Evolutionary conservation across 2,113 vertebrate species (phyloP).

Genomic region (Dipodomys spectabilis): DNA sequence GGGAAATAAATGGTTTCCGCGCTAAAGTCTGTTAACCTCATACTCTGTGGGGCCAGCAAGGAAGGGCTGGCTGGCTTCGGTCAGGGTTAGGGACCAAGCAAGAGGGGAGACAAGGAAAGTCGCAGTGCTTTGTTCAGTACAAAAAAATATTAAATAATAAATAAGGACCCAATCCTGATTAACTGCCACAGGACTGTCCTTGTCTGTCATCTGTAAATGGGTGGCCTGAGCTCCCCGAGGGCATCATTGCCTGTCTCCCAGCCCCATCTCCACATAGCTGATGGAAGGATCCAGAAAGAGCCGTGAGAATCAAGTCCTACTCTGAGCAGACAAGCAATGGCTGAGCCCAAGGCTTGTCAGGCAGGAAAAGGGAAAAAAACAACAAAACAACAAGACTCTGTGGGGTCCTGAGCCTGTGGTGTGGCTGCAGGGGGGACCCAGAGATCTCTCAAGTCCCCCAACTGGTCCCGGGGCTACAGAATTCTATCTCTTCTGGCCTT

Average conservation of each 20-base stretch:
- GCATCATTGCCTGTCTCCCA: too few relatives aligned
- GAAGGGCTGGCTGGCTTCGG: background rate
- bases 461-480: too few relatives aligned
- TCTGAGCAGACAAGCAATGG: background rate
- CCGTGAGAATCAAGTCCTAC: background rate
- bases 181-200: background rate
- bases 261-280: background rate
- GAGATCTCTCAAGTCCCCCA: too few relatives aligned
- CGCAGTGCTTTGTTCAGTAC: background rate
- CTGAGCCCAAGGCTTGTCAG: background rate
- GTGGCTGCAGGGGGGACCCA: too few relatives aligned
- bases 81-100: background rate
- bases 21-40: background rate
- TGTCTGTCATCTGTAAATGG: background rate
- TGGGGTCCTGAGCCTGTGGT: too few relatives aligned
- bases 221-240: too few relatives aligned
- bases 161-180: conserved; percentile 48
- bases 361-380: background rate
- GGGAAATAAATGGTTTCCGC: background rate
- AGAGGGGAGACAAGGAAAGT: conserved; percentile 26
- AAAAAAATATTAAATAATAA: conserved; percentile 67
- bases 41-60: background rate
- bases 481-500: too few relatives aligned
- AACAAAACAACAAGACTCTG: too few relatives aligned
- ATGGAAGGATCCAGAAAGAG: background rate